Evolutionary conservation across 2,797 vertebrate genomes (phyloP).

Genomic region (Macrochelys suwanniensis): DNA sequence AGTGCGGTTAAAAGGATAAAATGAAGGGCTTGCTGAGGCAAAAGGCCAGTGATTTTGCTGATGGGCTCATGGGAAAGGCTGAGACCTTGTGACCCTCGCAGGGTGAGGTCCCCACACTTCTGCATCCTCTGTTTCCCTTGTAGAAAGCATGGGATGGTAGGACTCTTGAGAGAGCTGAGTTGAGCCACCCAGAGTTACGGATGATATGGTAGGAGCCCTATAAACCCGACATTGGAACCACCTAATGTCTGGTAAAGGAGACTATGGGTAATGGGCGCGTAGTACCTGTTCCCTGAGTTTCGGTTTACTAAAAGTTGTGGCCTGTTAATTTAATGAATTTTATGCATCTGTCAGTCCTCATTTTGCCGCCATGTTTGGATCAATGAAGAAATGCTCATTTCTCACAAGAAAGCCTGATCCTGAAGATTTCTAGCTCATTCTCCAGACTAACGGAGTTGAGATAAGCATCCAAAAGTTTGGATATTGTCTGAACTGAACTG

Average conservation of each 20-base stretch:
- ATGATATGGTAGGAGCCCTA: neutral
- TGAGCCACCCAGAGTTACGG: neutral
- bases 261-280: neutral
- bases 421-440: slow-evolving; percentile 19
- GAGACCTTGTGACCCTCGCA: neutral
- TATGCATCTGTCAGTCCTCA: neutral
- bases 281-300: neutral
- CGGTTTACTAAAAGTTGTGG: neutral
- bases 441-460: neutral
- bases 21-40: neutral
- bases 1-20: neutral
- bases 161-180: neutral
- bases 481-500: slow-evolving; percentile 73
- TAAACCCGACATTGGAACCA: neutral
- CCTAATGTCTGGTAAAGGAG: neutral
- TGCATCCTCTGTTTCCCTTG: neutral
- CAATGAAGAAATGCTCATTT: neutral
- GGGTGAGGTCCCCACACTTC: neutral
- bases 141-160: neutral
- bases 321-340: neutral
- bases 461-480: slow-evolving; percentile 34
- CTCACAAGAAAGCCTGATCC: slow-evolving; percentile 40
- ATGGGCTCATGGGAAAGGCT: neutral
- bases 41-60: neutral
- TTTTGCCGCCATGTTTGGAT: neutral